phyloP scores from a whole-genome alignment of 2,888 invertebrate genomes.

The Drosophila vallismaia region DNA sequence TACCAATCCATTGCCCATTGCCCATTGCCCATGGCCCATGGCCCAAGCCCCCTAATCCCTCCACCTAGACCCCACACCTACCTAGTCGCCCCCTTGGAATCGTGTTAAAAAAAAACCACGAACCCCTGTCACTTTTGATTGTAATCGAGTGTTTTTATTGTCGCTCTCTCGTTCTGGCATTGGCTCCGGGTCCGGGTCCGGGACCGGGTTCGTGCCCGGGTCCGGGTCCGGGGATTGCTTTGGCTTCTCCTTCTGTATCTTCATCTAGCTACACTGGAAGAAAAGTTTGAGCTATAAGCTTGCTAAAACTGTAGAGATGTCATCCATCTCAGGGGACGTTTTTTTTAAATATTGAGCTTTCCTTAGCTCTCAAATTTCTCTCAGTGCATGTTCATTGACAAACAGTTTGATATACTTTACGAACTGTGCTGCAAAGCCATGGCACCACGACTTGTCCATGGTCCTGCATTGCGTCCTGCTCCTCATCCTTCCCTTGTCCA shows the following conservation, averaged over 20 bases:
- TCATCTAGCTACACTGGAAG: slow-evolving; percentile 26
- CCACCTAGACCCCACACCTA: background rate
- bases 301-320: too few relatives aligned
- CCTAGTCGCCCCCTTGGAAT: background rate
- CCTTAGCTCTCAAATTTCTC: too few relatives aligned
- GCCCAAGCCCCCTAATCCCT: background rate
- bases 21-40: too few relatives aligned
- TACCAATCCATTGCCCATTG: background rate
- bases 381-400: slow-evolving; percentile 46
- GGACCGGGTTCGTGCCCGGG: too few relatives aligned
- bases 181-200: background rate
- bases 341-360: too few relatives aligned
- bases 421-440: slow-evolving; percentile 47
- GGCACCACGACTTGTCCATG: slow-evolving; percentile 22
- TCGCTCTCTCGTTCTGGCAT: slow-evolving; percentile 41
- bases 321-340: background rate
- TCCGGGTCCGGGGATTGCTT: background rate
- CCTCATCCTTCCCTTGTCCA: too few relatives aligned
- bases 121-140: slow-evolving; percentile 74
- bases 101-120: slow-evolving; percentile 32
- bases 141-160: slow-evolving; percentile 71
- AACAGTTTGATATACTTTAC: slow-evolving; percentile 74
- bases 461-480: too few relatives aligned
- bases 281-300: background rate
- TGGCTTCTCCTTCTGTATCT: slow-evolving; percentile 14